A percentile compares a stretch with the other conserved stretches of the same genome.
phyloP scores from a whole-genome alignment of 1,140 invertebrate species.

The Scaptomyza hsui region DNA sequence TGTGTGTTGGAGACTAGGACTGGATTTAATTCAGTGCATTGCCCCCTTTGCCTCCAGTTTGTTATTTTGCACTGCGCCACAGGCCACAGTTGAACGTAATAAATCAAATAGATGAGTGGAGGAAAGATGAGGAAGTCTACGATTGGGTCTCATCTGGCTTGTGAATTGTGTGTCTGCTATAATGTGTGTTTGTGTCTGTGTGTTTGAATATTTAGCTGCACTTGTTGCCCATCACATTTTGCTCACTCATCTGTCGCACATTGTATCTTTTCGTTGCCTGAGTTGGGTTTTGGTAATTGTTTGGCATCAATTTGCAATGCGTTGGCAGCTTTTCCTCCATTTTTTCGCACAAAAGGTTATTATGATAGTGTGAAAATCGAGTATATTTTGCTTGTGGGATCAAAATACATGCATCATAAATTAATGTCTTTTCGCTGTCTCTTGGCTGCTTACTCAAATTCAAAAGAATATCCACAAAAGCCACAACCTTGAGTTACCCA shows the following conservation, averaged over 20 bases:
- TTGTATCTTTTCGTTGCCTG: slow-evolving; percentile 10
- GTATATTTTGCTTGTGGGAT: too few species aligned
- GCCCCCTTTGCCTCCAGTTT: slow-evolving; percentile 37
- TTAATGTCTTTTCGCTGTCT: slow-evolving; percentile 40
- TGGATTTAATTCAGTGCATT: slow-evolving; percentile 37
- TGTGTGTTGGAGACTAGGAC: background rate
- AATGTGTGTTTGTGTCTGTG: background rate
- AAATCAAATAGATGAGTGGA: slow-evolving; percentile 48
- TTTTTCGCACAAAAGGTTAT: too few species aligned
- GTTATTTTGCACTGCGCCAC: slow-evolving; percentile 18
- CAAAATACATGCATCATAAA: slow-evolving; percentile 50
- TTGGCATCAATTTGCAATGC: slow-evolving; percentile 42
- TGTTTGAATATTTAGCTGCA: slow-evolving; percentile 19
- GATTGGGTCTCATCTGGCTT: slow-evolving; percentile 18
- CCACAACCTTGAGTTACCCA: slow-evolving; percentile 1
- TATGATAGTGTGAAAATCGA: too few species aligned
- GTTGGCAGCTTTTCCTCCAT: slow-evolving; percentile 25
- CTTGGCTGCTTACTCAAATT: slow-evolving; percentile 36
- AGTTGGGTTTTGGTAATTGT: slow-evolving; percentile 52
- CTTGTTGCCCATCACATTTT: slow-evolving; percentile 56
- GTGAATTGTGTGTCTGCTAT: background rate
- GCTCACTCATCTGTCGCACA: background rate
- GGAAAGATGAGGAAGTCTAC: slow-evolving; percentile 2
- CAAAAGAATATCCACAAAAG: slow-evolving; percentile 50
- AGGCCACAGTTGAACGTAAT: slow-evolving; percentile 53